A percentile compares a stretch with the other conserved stretches of the same genome.
Evolutionary conservation across 2,113 vertebrate species (phyloP).

Genomic region (Anseranas semipalmata): DNA sequence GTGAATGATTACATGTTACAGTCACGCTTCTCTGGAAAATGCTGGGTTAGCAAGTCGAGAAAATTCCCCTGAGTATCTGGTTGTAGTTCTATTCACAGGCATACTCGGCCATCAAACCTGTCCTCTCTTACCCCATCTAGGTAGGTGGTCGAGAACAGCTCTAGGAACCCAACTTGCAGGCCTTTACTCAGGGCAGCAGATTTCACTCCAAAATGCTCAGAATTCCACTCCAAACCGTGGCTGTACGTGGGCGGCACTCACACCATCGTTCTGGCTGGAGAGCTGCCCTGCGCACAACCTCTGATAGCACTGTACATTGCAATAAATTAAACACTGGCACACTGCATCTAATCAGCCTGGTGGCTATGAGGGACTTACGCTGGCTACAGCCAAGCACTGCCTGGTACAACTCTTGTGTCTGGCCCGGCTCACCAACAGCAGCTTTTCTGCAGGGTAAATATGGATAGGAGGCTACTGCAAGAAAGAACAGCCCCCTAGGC

Average conservation of each 20-base stretch:
- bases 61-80: not conserved
- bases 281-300: not conserved
- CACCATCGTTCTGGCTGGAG: accelerated
- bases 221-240: not conserved
- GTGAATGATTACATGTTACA: not conserved
- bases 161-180: not conserved
- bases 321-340: not conserved
- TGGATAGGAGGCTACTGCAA: not conserved
- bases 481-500: not conserved
- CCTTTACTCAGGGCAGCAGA: not conserved
- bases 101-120: not conserved
- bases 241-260: not conserved
- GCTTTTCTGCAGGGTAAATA: not conserved
- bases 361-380: accelerated
- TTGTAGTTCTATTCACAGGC: not conserved
- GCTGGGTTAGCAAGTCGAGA: not conserved
- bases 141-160: not conserved
- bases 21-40: not conserved
- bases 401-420: not conserved
- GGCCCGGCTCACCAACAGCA: not conserved
- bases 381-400: not conserved
- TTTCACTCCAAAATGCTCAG: not conserved
- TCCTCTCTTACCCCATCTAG: not conserved
- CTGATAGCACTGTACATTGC: accelerated
- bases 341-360: not conserved